A percentile compares a stretch with the other conserved stretches of the same genome.
phyloP scores from a whole-genome alignment of 2,113 vertebrate genomes.

The Cathartes aura region DNA sequence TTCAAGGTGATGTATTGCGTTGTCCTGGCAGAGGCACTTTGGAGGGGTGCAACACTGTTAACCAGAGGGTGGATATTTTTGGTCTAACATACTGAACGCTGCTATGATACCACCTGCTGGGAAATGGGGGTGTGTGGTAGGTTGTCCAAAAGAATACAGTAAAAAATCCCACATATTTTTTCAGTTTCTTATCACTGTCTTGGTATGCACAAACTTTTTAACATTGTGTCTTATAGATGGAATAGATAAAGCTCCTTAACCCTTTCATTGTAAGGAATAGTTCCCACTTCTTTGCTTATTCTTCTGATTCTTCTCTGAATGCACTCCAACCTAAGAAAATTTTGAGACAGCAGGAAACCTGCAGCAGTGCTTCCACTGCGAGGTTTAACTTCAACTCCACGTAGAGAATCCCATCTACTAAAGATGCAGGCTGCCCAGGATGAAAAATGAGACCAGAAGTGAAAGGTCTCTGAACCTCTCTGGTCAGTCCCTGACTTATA shows the following conservation, averaged over 20 bases:
- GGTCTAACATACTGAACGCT: background rate
- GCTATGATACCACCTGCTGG: background rate
- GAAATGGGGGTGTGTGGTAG: background rate
- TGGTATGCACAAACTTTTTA: background rate
- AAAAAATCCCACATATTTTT: background rate
- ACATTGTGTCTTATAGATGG: background rate
- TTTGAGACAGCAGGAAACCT: background rate
- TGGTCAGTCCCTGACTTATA: background rate
- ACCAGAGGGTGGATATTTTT: background rate
- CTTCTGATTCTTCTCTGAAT: background rate
- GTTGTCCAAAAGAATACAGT: background rate
- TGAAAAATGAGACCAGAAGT: background rate
- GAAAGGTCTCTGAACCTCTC: background rate
- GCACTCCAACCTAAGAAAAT: background rate
- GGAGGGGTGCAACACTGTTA: background rate
- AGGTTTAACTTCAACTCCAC: background rate
- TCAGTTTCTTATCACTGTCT: background rate
- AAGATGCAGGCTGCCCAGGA: background rate
- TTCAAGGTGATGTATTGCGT: constrained; percentile 66
- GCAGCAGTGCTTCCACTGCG: background rate
- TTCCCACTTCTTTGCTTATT: background rate
- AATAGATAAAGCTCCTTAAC: background rate
- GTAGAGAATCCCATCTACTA: background rate
- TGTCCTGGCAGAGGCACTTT: background rate
- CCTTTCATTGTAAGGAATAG: background rate